Evolutionary conservation across 2,797 vertebrate species (phyloP).

Genomic region (Tangara arthus): DNA sequence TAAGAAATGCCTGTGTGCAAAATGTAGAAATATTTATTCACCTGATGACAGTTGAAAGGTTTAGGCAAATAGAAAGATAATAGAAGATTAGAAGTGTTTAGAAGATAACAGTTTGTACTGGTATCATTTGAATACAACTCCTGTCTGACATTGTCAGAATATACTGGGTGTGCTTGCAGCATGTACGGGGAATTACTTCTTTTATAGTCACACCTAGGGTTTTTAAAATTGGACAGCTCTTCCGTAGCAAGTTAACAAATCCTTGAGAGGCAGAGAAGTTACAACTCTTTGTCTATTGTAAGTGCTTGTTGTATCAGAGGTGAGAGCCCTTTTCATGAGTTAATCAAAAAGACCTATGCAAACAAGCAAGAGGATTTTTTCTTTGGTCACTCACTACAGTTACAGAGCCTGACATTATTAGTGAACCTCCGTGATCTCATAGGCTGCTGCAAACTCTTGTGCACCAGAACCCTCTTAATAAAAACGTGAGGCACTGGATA

Average conservation of each 20-base stretch:
- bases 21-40: neutral
- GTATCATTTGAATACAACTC: neutral
- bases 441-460: neutral
- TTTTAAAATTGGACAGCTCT: conserved; percentile 14
- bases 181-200: neutral
- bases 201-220: neutral
- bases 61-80: neutral
- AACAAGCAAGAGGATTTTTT: conserved; percentile 46
- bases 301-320: neutral
- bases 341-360: conserved; percentile 64
- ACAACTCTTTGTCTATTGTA: neutral
- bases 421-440: conserved; percentile 48
- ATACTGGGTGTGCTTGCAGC: neutral
- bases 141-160: neutral
- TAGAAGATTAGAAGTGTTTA: neutral
- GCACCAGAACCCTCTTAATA: conserved; percentile 9
- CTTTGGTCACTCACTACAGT: conserved; percentile 36
- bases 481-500: conserved; percentile 18
- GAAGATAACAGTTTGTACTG: conserved; percentile 17
- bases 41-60: neutral
- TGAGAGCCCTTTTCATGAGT: conserved; percentile 28
- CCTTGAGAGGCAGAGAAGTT: neutral
- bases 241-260: neutral
- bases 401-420: conserved; percentile 59
- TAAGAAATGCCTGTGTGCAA: neutral